phyloP scores from a whole-genome alignment of 2,113 vertebrate genomes.

The Centropus unirufus region DNA sequence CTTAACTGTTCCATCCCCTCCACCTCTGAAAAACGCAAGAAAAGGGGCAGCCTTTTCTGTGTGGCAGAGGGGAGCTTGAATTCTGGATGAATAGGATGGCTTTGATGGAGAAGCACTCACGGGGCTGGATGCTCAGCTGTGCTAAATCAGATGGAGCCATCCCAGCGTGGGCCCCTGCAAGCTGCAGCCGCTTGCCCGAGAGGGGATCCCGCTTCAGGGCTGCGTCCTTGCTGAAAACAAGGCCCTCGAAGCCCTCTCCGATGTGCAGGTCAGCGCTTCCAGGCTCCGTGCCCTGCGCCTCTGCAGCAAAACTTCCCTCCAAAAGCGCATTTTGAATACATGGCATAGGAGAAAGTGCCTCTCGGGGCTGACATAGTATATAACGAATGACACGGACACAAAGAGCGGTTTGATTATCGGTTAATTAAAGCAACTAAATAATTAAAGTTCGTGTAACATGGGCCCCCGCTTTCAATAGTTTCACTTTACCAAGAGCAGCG shows the following conservation, averaged over 20 bases:
- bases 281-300: rapidly evolving
- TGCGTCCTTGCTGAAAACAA: not conserved
- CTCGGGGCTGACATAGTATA: not conserved
- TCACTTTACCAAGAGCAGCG: not conserved
- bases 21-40: not conserved
- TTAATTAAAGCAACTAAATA: slow-evolving; percentile 70
- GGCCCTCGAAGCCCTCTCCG: not conserved
- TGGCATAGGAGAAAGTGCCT: not conserved
- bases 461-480: not conserved
- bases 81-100: not conserved
- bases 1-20: not conserved
- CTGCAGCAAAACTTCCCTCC: rapidly evolving
- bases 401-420: slow-evolving; percentile 24
- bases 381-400: not conserved
- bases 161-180: not conserved
- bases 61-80: not conserved
- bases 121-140: not conserved
- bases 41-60: not conserved
- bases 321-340: not conserved
- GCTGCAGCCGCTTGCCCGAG: not conserved
- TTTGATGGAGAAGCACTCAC: not conserved
- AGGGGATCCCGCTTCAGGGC: not conserved
- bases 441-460: slow-evolving; percentile 43
- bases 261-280: not conserved
- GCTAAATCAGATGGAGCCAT: not conserved